A percentile compares a stretch with the other conserved stretches of the same genome.
Evolutionary conservation across 2,888 invertebrate species (phyloP).

Genomic region (Lydus trimaculatus): DNA sequence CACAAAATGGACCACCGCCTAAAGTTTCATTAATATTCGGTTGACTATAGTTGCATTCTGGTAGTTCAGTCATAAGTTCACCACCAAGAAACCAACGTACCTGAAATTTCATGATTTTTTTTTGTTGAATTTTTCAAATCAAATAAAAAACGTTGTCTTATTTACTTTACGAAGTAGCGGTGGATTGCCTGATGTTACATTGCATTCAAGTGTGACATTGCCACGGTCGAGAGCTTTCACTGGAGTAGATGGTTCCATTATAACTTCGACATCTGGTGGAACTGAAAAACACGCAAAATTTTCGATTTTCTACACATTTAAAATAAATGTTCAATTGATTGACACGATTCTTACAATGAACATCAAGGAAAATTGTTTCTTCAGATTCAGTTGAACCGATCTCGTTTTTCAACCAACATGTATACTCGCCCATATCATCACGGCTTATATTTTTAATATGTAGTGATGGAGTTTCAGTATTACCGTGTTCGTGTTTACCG

Average conservation of each 20-base stretch:
- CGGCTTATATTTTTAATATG: slow-evolving; percentile 78
- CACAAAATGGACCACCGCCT: slow-evolving; percentile 71
- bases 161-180: slow-evolving; percentile 71
- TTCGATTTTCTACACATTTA: neutral
- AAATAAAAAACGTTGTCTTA: neutral
- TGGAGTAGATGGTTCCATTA: slow-evolving; percentile 78
- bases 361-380: slow-evolving; percentile 78
- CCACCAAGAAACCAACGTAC: slow-evolving; percentile 86
- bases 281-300: slow-evolving; percentile 62
- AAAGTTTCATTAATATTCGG: slow-evolving; percentile 57
- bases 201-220: slow-evolving; percentile 84
- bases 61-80: slow-evolving; percentile 82
- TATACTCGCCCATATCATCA: slow-evolving; percentile 84
- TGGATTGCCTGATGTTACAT: slow-evolving; percentile 83
- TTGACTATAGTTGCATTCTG: slow-evolving; percentile 74
- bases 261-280: slow-evolving; percentile 79
- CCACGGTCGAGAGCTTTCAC: slow-evolving; percentile 79
- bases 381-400: slow-evolving; percentile 79
- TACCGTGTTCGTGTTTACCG: slow-evolving; percentile 79
- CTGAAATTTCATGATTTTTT: slow-evolving; percentile 36
- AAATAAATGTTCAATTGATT: neutral
- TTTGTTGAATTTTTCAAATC: neutral
- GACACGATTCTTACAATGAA: slow-evolving; percentile 75
- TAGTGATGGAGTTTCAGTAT: slow-evolving; percentile 76
- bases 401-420: slow-evolving; percentile 80